Conservation (phyloP, 2,888 invertebrate species). For the Folsomia manolachei region DNA sequence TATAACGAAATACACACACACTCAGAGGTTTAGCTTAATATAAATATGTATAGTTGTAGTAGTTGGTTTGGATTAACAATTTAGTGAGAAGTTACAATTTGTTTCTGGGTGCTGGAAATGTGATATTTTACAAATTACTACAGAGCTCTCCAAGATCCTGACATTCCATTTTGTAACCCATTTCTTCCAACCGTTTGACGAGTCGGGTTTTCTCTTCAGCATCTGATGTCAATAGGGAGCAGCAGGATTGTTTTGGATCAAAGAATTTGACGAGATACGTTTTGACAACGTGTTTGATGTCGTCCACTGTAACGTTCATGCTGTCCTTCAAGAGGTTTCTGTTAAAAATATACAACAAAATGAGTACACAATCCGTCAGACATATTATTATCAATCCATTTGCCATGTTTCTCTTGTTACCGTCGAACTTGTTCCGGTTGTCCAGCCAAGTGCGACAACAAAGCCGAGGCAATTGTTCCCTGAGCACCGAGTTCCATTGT, state of each 20-base stretch:
- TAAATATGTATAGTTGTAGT: background rate
- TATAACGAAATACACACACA: no score
- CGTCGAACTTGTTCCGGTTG: constrained; percentile 37
- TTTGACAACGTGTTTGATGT: constrained; percentile 43
- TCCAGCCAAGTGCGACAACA: constrained; percentile 45
- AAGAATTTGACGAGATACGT: constrained; percentile 45
- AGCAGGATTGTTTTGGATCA: constrained; percentile 45
- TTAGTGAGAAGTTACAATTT: no score
- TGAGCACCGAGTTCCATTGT: constrained; percentile 48
- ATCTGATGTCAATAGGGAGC: constrained; percentile 34
- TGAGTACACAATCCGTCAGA: background rate
- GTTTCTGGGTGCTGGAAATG: background rate
- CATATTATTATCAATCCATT: background rate
- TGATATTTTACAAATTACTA: background rate
- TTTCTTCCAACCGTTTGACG: constrained; percentile 1
- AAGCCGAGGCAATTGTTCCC: constrained; percentile 40
- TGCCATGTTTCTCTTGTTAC: constrained; percentile 24
- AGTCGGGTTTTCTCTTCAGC: background rate
- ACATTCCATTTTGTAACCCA: constrained; percentile 19
- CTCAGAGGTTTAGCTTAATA: no score
- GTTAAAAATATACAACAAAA: background rate
- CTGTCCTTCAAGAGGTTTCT: constrained; percentile 46
- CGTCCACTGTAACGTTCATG: constrained; percentile 46
- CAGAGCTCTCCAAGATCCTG: constrained; percentile 4
- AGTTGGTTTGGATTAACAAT: background rate